Conservation (phyloP, 2,888 invertebrate genomes). For the Molanna angustata region DNA sequence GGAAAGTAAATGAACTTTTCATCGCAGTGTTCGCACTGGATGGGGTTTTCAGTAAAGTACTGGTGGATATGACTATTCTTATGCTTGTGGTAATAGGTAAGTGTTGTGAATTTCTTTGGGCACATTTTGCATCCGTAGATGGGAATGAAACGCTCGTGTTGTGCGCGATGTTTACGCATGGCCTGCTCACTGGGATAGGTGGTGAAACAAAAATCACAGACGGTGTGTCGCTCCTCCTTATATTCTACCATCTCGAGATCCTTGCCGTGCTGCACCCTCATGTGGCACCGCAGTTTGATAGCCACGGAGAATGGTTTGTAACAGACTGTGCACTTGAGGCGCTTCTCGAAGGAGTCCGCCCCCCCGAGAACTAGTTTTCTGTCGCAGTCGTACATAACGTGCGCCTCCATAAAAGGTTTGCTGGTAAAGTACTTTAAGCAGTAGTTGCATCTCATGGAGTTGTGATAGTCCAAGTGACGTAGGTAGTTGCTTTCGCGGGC, state of each 20-base stretch:
- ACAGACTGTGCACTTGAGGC: slow-evolving; percentile 49
- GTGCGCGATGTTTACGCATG: slow-evolving; percentile 45
- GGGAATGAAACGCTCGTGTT: slow-evolving; percentile 46
- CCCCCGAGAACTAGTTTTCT: slow-evolving; percentile 49
- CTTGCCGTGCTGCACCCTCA: slow-evolving; percentile 46
- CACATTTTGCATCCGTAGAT: slow-evolving; percentile 54
- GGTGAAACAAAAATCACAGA: slow-evolving; percentile 52
- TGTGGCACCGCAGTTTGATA: slow-evolving; percentile 52
- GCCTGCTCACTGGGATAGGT: slow-evolving; percentile 50
- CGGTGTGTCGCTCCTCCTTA: slow-evolving; percentile 41
- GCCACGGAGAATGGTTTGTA: slow-evolving; percentile 53
- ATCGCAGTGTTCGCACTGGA: slow-evolving; percentile 53
- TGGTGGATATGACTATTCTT: slow-evolving; percentile 50
- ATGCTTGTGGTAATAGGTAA: slow-evolving; percentile 51
- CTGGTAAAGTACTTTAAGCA: slow-evolving; percentile 51
- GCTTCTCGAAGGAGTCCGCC: slow-evolving; percentile 46
- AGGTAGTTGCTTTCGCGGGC: slow-evolving; percentile 52
- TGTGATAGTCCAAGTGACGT: slow-evolving; percentile 52
- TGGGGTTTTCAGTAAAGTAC: slow-evolving; percentile 48
- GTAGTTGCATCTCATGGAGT: slow-evolving; percentile 51
- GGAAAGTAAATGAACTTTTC: slow-evolving; percentile 55
- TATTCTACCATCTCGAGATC: slow-evolving; percentile 41
- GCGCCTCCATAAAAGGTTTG: slow-evolving; percentile 49
- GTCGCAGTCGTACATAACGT: slow-evolving; percentile 48
- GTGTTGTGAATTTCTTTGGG: slow-evolving; percentile 51